Conservation (phyloP, 2,797 vertebrate genomes). For the Sparidentex hasta region DNA sequence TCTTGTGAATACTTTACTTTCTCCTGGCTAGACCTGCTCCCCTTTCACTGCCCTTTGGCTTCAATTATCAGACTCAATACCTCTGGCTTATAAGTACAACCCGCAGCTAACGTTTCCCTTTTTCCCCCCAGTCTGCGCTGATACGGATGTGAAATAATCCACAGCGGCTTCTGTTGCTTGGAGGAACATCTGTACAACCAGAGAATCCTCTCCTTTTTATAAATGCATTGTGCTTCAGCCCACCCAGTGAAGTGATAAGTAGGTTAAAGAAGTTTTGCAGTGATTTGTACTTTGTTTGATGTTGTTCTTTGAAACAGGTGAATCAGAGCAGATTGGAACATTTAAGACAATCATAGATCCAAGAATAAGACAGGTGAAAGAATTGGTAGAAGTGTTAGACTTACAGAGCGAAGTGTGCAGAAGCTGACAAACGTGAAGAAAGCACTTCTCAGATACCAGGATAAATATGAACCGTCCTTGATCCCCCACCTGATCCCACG, state of each 20-base stretch:
- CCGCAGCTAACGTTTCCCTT: conserved; percentile 19
- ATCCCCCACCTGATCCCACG: not conserved
- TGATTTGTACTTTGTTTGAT: not conserved
- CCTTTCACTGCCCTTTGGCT: conserved; percentile 67
- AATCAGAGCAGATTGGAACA: not conserved
- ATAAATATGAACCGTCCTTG: conserved; percentile 18
- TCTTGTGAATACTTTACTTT: conserved; percentile 65
- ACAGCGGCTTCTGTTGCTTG: conserved; percentile 21
- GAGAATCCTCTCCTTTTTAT: not conserved
- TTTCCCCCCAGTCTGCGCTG: conserved; percentile 8
- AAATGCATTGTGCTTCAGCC: not conserved
- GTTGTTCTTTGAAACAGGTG: not conserved
- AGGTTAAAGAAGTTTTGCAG: not conserved
- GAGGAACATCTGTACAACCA: conserved; percentile 16
- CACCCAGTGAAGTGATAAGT: not conserved
- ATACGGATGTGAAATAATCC: conserved; percentile 36
- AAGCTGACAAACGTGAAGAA: conserved; percentile 3
- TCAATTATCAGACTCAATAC: conserved; percentile 54
- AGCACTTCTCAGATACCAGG: not conserved
- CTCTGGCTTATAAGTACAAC: conserved; percentile 28
- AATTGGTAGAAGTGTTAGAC: not conserved
- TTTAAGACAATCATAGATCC: not conserved
- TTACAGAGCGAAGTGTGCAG: not conserved
- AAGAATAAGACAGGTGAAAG: not conserved
- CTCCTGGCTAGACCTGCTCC: conserved; percentile 53